A percentile compares a stretch with the other conserved stretches of the same genome.
Conservation (phyloP, 92 coral and sea anemone genomes). For the Zoanthus sansibaricus region DNA sequence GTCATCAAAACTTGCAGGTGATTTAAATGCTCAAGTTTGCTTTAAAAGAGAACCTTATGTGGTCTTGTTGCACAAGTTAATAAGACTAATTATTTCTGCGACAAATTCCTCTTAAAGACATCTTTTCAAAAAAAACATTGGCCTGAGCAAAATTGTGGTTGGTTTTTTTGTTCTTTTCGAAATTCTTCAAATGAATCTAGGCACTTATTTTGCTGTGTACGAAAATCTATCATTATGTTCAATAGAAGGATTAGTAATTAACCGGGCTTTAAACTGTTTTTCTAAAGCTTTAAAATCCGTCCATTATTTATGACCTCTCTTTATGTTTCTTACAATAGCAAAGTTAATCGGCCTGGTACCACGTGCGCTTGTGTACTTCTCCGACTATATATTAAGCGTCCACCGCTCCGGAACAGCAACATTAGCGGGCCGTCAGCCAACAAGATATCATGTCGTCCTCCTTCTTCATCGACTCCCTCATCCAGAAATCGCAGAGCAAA, state of each 20-base stretch:
- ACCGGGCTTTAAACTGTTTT: slow-evolving; percentile 93
- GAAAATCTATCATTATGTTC: slow-evolving; percentile 50
- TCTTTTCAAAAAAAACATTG: neutral
- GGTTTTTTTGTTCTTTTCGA: neutral
- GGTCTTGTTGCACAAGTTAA: slow-evolving; percentile 46
- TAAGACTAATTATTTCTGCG: slow-evolving; percentile 31
- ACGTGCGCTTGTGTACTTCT: slow-evolving; percentile 79
- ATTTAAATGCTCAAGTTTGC: slow-evolving; percentile 55
- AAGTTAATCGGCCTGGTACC: slow-evolving; percentile 83
- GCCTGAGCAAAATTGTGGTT: slow-evolving; percentile 19
- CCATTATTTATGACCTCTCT: slow-evolving; percentile 97
- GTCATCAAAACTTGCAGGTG: slow-evolving; percentile 85
- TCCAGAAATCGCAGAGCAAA: slow-evolving; percentile 87
- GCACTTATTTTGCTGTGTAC: slow-evolving; percentile 68
- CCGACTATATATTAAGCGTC: slow-evolving; percentile 58
- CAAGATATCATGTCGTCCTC: slow-evolving; percentile 85
- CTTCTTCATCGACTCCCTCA: slow-evolving; percentile 97
- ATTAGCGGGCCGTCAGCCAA: slow-evolving; percentile 52
- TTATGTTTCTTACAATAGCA: slow-evolving; percentile 92
- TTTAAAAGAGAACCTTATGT: slow-evolving; percentile 81
- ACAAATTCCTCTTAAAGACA: slow-evolving; percentile 4
- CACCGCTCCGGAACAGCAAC: slow-evolving; percentile 58
- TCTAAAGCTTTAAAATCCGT: slow-evolving; percentile 88
- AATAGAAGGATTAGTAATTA: slow-evolving; percentile 85
- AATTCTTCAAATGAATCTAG: slow-evolving; percentile 41